Evolutionary conservation across 2,113 vertebrate species (phyloP).

Genomic region (Mobula hypostoma): DNA sequence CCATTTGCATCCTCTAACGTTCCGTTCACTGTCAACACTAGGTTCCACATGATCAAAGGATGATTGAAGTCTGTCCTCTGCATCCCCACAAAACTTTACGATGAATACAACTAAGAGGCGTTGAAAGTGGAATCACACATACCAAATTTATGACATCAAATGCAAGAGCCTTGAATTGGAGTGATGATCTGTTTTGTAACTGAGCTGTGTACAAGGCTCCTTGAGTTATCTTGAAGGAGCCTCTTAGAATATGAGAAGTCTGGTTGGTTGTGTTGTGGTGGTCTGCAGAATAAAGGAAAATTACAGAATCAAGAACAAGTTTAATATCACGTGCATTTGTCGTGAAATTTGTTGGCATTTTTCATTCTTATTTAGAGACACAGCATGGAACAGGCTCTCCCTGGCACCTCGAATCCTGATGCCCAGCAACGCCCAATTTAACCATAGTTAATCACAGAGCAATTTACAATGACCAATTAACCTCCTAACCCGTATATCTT

Average conservation of each 20-base stretch:
- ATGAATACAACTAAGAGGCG: neutral
- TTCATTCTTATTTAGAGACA: neutral
- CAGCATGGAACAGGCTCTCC: neutral
- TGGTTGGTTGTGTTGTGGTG: slow-evolving; percentile 41
- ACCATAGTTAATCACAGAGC: too few species aligned
- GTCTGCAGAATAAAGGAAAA: slow-evolving; percentile 42
- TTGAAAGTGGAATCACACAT: slow-evolving; percentile 40
- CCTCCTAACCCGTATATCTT: too few species aligned
- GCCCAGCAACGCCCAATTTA: too few species aligned
- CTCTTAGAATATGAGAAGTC: slow-evolving; percentile 43
- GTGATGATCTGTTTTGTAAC: slow-evolving; percentile 55
- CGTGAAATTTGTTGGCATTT: neutral
- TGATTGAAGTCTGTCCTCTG: neutral
- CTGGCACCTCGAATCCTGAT: too few species aligned
- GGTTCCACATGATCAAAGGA: neutral
- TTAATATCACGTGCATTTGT: too few species aligned
- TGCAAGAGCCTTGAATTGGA: slow-evolving; percentile 63
- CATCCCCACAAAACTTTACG: neutral
- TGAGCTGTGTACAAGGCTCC: slow-evolving; percentile 51
- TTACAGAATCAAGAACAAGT: slow-evolving; percentile 36
- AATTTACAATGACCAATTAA: too few species aligned
- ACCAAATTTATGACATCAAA: slow-evolving; percentile 65
- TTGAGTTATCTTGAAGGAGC: slow-evolving; percentile 55
- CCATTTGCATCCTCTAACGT: too few species aligned
- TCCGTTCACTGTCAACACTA: neutral